Evolutionary conservation across 2,797 vertebrate genomes (phyloP), one percentile per base, ranked within the genome.

Genomic region (Leptatherina wallacei): DNA sequence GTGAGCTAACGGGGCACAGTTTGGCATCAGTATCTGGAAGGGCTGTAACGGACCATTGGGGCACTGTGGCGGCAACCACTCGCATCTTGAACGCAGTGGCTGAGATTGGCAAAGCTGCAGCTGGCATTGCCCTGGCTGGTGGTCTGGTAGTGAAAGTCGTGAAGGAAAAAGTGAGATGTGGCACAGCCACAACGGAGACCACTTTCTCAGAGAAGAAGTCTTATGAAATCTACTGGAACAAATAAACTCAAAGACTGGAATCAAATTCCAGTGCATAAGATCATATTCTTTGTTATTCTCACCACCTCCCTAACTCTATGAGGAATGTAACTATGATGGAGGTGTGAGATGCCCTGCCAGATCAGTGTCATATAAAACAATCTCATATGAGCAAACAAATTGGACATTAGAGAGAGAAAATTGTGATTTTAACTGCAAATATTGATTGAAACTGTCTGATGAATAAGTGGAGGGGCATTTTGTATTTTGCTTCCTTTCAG

Each of bases 161-260:
- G 4, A 94, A 92, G 81, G 91, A 94, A 77, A 94, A 84, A 74
- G 83, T 92, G 22, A 75, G 89, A n/a, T 69, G 71, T 4, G 83
- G 80, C 12, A 79, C 78, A 16, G 70, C 33, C 55, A 70, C 68
- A 14, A 33, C 68, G 0, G 91, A 90, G 33, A 38, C 58, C 60
- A 72, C n/a, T 63, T 86, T 56, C 69, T 78, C 92, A 0, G 93
- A 94, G 75, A 94, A 73, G 70, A 86, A 67, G 47, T 89, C 94
- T 1, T 94, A 91, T 68, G 93, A 95, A 79, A 69, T 95, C 57
- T 65, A 91, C 83, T 94, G 88, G 93, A 94, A 95, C 76, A 95
- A 92, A 89, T 92, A 65, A 75, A 77, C 16, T n/a, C 9, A 13
- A 10, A 56, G 77, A 3, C 4, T 33, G 6, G 20, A 70, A 30